A percentile compares a stretch with the other conserved stretches of the same genome.
These are phyloP conservation scores for Centropus unirufus DNA, from an alignment of 2,113 vertebrate species.

Conservation along the genomic window DNA sequence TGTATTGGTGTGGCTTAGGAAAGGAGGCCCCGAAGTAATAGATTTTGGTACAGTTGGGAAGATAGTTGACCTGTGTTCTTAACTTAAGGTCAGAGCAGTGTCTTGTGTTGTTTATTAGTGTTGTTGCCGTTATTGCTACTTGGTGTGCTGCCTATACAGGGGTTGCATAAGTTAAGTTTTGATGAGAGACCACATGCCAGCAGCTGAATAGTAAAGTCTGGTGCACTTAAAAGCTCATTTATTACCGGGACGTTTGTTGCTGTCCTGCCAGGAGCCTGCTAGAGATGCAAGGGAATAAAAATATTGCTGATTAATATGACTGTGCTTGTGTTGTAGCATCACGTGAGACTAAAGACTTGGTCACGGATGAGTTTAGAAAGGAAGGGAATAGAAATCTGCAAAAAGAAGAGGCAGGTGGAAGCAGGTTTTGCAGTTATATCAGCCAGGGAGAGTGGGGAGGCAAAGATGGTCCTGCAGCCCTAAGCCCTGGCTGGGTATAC, in stretches of 20 bases:
- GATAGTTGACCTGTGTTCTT: background rate
- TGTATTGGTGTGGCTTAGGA: background rate
- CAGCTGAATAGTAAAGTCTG: constrained; percentile 21
- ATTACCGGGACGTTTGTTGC: constrained; percentile 7
- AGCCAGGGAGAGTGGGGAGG: background rate
- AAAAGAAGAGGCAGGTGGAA: background rate
- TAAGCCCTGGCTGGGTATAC: background rate
- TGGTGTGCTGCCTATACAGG: background rate
- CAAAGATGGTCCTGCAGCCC: background rate
- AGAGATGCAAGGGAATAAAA: constrained; percentile 19
- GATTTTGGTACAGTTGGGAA: background rate
- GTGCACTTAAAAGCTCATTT: constrained; percentile 33
- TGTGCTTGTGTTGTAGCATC: background rate
- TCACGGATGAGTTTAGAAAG: background rate
- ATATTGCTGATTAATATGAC: constrained; percentile 31
- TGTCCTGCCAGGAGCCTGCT: background rate
- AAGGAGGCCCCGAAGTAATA: background rate
- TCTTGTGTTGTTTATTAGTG: background rate
- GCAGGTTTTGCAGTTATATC: background rate
- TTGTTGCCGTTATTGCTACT: background rate
- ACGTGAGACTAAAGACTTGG: background rate
- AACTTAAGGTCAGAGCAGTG: background rate
- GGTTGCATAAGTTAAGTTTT: background rate
- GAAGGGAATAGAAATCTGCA: background rate
- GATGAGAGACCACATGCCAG: background rate